Evolutionary conservation across 2,888 invertebrate genomes (phyloP).

Genomic region (Xestia ashworthii): DNA sequence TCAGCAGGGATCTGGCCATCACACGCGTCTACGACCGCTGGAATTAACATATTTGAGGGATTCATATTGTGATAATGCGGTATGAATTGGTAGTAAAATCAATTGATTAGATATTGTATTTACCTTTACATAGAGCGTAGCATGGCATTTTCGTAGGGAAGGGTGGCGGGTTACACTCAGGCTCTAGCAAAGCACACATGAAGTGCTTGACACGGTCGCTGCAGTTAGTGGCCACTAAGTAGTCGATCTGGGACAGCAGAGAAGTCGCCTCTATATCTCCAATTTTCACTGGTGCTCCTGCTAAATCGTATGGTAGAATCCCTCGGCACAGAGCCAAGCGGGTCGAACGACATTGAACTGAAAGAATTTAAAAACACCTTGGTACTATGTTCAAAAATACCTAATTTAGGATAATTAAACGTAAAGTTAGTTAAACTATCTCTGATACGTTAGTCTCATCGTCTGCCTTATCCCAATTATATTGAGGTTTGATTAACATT

Average conservation of each 20-base stretch:
- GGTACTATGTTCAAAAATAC: background rate
- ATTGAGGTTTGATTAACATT: background rate
- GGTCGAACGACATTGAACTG: constrained; percentile 90
- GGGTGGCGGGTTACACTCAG: constrained; percentile 92
- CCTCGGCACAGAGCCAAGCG: constrained; percentile 90
- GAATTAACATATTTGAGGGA: constrained; percentile 58
- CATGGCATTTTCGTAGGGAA: constrained; percentile 92
- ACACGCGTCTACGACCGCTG: constrained; percentile 92
- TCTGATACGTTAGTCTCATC: background rate
- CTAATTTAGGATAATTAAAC: background rate
- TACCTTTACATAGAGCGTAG: constrained; percentile 92
- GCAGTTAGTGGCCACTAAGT: constrained; percentile 91
- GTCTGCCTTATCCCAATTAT: background rate
- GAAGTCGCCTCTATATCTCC: constrained; percentile 81
- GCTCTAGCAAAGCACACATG: constrained; percentile 92
- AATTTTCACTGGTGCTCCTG: constrained; percentile 87
- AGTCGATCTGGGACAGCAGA: constrained; percentile 90
- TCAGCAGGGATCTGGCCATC: constrained; percentile 91
- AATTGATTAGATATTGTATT: background rate
- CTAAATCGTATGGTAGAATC: constrained; percentile 92
- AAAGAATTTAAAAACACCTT: constrained; percentile 49
- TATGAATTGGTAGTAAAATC: background rate
- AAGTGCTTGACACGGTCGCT: constrained; percentile 91
- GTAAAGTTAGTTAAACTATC: background rate
- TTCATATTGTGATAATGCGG: background rate